A percentile compares a stretch with the other conserved stretches of the same genome.
Conservation (phyloP, 1,140 invertebrate species). For the Diprion similis region DNA sequence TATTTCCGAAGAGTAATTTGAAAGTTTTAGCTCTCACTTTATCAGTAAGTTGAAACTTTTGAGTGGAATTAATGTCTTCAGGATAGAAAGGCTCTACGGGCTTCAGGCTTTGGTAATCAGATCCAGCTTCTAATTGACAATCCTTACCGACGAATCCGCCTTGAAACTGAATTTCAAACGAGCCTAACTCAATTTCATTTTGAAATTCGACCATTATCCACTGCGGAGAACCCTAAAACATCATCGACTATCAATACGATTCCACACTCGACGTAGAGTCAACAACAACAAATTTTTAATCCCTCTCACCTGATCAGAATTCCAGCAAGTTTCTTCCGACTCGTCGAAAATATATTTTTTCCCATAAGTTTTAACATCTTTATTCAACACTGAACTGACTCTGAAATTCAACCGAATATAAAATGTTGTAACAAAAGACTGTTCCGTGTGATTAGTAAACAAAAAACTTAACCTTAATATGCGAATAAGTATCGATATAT, state of each 20-base stretch:
- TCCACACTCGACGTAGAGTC: slow-evolving; percentile 20
- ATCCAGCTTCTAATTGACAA: slow-evolving; percentile 58
- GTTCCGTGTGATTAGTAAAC: background rate
- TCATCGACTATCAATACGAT: slow-evolving; percentile 22
- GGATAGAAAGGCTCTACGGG: slow-evolving; percentile 63
- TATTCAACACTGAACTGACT: slow-evolving; percentile 71
- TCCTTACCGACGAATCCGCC: slow-evolving; percentile 71
- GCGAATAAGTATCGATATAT: no score
- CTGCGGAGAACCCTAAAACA: slow-evolving; percentile 66
- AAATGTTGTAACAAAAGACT: background rate
- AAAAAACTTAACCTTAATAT: background rate
- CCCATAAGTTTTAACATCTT: slow-evolving; percentile 67
- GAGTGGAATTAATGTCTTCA: slow-evolving; percentile 66
- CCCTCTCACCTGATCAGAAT: slow-evolving; percentile 67
- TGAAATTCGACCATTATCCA: slow-evolving; percentile 66
- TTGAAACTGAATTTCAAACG: slow-evolving; percentile 69
- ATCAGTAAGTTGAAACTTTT: slow-evolving; percentile 56
- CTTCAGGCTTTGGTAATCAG: slow-evolving; percentile 38
- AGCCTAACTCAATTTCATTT: slow-evolving; percentile 42
- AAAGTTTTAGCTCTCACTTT: slow-evolving; percentile 43
- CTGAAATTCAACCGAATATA: slow-evolving; percentile 45
- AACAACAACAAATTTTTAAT: background rate
- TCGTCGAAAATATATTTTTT: slow-evolving; percentile 69
- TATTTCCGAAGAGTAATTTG: slow-evolving; percentile 57
- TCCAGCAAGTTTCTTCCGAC: slow-evolving; percentile 72